Conservation (phyloP, 2,888 invertebrate species). For the Heliconius erato region DNA sequence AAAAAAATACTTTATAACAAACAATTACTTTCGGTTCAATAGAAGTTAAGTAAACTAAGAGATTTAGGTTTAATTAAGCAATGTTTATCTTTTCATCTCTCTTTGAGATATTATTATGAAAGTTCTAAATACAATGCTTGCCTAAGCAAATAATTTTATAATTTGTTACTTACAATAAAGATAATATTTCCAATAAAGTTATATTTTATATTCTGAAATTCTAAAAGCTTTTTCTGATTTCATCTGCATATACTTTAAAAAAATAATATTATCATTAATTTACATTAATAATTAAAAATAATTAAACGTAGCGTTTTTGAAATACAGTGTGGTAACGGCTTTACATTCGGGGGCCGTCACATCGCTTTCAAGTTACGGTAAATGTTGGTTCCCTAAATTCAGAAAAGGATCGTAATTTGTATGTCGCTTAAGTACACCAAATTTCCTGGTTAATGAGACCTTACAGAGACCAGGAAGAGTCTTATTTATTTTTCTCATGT, state of each 20-base stretch:
- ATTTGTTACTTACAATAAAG: neutral
- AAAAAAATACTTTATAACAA: neutral
- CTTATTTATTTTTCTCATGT: constrained; percentile 26
- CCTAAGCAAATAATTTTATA: neutral
- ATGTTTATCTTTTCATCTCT: neutral
- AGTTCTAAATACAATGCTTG: neutral
- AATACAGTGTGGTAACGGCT: neutral
- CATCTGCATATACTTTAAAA: too few species aligned
- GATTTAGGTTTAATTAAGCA: neutral
- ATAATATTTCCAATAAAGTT: neutral
- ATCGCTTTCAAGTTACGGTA: constrained; percentile 44
- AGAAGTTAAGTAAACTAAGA: neutral
- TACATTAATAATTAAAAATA: too few species aligned
- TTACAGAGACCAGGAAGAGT: constrained; percentile 35
- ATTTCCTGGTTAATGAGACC: constrained; percentile 43
- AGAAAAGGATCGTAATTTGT: constrained; percentile 47
- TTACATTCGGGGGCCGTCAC: constrained; percentile 35
- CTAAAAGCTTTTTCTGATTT: too few species aligned
- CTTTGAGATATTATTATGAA: neutral
- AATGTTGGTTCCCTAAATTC: constrained; percentile 46
- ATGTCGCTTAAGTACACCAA: constrained; percentile 45
- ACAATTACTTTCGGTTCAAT: neutral
- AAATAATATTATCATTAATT: too few species aligned
- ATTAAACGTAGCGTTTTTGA: neutral
- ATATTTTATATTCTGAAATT: too few species aligned